Conservation (phyloP, 2,113 vertebrate genomes). For the Neopipo cinnamomea region DNA sequence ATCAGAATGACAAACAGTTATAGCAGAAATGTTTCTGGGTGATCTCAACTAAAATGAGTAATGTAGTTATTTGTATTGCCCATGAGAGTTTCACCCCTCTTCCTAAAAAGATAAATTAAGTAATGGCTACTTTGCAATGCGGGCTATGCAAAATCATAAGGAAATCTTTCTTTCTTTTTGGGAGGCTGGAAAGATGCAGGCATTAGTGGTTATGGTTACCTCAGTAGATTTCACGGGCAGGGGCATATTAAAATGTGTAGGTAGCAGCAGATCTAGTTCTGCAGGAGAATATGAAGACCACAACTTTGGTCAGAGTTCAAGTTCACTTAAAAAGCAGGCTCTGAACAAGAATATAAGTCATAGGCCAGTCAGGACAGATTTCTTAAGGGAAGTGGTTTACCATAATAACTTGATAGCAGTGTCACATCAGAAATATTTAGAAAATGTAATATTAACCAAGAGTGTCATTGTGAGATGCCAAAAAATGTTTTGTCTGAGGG, state of each 20-base stretch:
- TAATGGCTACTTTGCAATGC: background rate
- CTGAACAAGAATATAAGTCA: background rate
- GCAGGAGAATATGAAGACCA: background rate
- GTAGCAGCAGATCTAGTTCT: background rate
- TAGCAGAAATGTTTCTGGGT: background rate
- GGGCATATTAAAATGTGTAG: background rate
- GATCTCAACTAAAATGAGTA: background rate
- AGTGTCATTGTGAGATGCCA: background rate
- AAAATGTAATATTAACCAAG: background rate
- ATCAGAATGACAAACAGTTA: background rate
- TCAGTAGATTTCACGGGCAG: background rate
- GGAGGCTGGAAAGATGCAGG: background rate
- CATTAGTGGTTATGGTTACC: background rate
- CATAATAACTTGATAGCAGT: background rate
- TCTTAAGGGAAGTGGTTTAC: constrained; percentile 10
- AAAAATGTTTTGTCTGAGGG: background rate
- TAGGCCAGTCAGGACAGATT: background rate
- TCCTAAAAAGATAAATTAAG: background rate
- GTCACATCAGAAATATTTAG: background rate
- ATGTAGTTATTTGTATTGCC: background rate
- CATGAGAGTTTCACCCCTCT: background rate
- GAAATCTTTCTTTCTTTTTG: background rate
- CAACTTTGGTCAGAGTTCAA: background rate
- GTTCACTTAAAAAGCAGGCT: background rate
- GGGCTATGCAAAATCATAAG: background rate